Conservation (phyloP, 2,797 vertebrate species). For the Oceanodroma leucorhoa region DNA sequence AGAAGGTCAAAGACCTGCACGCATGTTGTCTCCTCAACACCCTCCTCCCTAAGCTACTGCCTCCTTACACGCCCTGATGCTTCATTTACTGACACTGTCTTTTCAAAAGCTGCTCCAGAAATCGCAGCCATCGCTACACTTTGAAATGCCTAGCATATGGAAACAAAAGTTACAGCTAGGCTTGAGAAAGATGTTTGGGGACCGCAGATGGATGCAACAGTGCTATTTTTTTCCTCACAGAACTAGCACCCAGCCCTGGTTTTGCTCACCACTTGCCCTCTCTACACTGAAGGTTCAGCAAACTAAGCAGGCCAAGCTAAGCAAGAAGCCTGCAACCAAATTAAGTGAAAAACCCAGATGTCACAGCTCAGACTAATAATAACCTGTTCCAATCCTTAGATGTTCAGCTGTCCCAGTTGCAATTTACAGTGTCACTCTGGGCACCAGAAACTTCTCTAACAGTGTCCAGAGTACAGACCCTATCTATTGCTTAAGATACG, state of each 20-base stretch:
- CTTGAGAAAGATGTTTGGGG: background rate
- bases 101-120: background rate
- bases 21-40: background rate
- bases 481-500: background rate
- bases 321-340: background rate
- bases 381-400: background rate
- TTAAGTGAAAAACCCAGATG: background rate
- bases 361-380: slow-evolving; percentile 13
- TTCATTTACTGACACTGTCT: background rate
- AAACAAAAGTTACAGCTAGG: background rate
- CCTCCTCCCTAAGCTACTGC: background rate
- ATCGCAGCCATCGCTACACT: background rate
- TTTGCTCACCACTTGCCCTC: background rate
- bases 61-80: background rate
- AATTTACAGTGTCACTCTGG: background rate
- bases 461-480: background rate
- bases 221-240: background rate
- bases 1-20: background rate
- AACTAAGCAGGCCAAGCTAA: slow-evolving; percentile 4
- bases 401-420: slow-evolving; percentile 1
- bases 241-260: background rate
- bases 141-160: background rate
- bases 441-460: background rate
- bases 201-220: background rate
- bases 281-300: background rate